Conservation (phyloP, 2,113 vertebrate genomes). For the Electrona antarctica region DNA sequence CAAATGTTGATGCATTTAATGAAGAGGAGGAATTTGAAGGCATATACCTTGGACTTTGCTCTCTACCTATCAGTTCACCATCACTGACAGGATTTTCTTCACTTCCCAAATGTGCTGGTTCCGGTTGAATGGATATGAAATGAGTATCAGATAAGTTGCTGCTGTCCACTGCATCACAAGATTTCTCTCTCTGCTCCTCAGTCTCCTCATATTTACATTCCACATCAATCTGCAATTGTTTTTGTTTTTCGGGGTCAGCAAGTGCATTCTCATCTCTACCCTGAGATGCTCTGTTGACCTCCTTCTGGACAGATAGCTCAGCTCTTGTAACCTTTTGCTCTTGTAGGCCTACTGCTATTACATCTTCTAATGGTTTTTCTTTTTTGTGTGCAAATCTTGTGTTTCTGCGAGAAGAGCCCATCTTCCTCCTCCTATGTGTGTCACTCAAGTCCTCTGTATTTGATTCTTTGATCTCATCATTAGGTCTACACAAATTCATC, state of each 20-base stretch:
- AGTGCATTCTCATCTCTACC: neutral
- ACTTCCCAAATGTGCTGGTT: conserved; percentile 1
- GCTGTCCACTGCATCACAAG: conserved; percentile 30
- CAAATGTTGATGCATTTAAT: conserved; percentile 17
- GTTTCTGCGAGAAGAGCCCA: conserved; percentile 65
- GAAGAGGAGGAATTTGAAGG: neutral
- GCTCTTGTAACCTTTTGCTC: too few species aligned
- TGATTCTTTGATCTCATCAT: neutral
- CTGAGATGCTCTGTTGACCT: neutral
- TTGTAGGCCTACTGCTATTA: too few species aligned
- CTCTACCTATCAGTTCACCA: neutral
- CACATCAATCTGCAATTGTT: neutral
- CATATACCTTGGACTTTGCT: neutral
- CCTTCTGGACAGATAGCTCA: neutral
- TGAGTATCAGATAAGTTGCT: neutral
- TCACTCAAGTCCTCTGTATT: conserved; percentile 10
- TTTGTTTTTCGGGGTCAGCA: neutral
- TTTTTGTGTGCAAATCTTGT: conserved; percentile 15
- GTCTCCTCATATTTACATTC: conserved; percentile 7
- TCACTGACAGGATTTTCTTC: conserved; percentile 11
- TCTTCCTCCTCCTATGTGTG: conserved; percentile 48
- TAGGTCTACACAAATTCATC: neutral
- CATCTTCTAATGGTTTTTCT: conserved; percentile 9
- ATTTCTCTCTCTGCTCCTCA: conserved; percentile 9
- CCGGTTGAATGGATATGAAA: neutral